Percentiles rank a stretch among this genome's conserved stretches.
Conservation (phyloP, 2,797 vertebrate genomes). For the Setipinna tenuifilis region DNA sequence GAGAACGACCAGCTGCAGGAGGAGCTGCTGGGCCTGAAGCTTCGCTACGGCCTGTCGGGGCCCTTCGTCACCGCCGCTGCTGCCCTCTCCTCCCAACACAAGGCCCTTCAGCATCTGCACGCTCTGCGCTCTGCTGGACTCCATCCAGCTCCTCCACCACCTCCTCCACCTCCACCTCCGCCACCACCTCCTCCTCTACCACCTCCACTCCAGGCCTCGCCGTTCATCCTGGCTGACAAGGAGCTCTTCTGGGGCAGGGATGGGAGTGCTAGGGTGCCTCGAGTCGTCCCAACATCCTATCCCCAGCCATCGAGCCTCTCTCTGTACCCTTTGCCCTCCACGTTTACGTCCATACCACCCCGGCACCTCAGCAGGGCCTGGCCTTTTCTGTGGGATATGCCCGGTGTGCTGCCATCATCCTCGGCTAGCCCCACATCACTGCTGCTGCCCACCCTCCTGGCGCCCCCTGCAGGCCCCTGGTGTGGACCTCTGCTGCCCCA, state of each 20-base stretch:
- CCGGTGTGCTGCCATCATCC: constrained; percentile 47
- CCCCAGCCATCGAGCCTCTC: constrained; percentile 42
- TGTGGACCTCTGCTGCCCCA: constrained; percentile 46
- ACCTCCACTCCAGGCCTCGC: background rate
- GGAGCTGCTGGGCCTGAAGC: constrained; percentile 81
- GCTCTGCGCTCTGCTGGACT: background rate
- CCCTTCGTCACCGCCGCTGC: constrained; percentile 32
- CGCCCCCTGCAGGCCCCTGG: constrained; percentile 48
- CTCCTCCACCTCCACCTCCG: background rate
- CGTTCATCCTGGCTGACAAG: constrained; percentile 36
- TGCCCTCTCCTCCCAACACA: too few relatives aligned
- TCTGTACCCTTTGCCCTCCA: constrained; percentile 47
- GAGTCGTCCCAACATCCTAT: constrained; percentile 33
- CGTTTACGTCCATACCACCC: constrained; percentile 64
- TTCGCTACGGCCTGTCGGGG: constrained; percentile 75
- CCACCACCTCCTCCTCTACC: background rate
- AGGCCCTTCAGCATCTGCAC: constrained; percentile 35
- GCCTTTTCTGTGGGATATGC: constrained; percentile 63
- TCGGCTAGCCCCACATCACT: constrained; percentile 54
- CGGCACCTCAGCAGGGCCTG: constrained; percentile 65
- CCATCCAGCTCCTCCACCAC: background rate
- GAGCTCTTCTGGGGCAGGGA: constrained; percentile 59
- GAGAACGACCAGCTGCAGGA: constrained; percentile 82
- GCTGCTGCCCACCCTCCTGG: constrained; percentile 55
- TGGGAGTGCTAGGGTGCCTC: constrained; percentile 42